These are phyloP conservation scores for Tricholauxania praeusta DNA, from an alignment of 2,888 invertebrate genomes.

Conservation along the genomic window DNA sequence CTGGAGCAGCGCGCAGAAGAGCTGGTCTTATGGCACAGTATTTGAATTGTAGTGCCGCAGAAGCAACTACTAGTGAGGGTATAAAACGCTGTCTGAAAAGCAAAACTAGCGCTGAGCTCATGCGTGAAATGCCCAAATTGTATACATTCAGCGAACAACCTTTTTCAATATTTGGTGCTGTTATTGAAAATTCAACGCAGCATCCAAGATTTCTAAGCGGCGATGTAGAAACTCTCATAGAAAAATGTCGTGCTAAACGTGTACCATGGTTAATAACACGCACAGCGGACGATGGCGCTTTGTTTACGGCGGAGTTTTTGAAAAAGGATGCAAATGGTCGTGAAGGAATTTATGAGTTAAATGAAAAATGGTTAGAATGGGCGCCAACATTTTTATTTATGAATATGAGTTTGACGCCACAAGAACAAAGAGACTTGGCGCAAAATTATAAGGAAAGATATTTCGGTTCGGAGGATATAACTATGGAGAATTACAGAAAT, in stretches of 20 bases:
- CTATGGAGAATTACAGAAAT: constrained; percentile 66
- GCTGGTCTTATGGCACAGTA: constrained; percentile 39
- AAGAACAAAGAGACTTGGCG: constrained; percentile 35
- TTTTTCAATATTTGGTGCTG: constrained; percentile 79
- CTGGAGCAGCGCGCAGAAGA: constrained; percentile 33
- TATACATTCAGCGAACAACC: constrained; percentile 73
- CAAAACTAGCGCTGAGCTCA: constrained; percentile 73
- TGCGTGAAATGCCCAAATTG: constrained; percentile 65
- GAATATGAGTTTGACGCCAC: constrained; percentile 27
- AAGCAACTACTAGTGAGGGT: constrained; percentile 56
- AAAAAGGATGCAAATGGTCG: constrained; percentile 58
- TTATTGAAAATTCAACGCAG: constrained; percentile 70
- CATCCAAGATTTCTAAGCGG: constrained; percentile 75
- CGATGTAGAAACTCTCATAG: constrained; percentile 72
- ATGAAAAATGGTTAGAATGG: constrained; percentile 71
- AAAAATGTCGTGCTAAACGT: constrained; percentile 70
- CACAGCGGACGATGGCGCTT: constrained; percentile 78
- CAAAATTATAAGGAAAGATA: constrained; percentile 36
- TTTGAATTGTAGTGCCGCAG: constrained; percentile 38
- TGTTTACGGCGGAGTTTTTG: constrained; percentile 71
- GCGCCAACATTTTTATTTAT: constrained; percentile 45
- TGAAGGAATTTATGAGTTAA: constrained; percentile 63
- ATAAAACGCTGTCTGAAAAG: constrained; percentile 75
- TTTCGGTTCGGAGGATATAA: constrained; percentile 70
- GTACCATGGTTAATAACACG: constrained; percentile 77